Evolutionary conservation across 2,113 vertebrate species (phyloP).

Genomic region (Ancistrus triradiatus): DNA sequence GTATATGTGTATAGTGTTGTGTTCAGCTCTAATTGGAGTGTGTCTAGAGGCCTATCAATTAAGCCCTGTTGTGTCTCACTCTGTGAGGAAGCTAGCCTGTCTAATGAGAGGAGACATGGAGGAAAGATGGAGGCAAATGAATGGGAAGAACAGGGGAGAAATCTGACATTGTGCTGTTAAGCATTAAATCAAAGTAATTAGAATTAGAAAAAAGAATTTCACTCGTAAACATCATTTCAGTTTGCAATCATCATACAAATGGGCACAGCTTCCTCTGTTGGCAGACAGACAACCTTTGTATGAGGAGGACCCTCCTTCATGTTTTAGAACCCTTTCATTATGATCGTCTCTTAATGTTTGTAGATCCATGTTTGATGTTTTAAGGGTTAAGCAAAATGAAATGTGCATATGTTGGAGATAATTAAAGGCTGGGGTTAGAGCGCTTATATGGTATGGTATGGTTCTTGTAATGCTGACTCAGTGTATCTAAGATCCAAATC

Average conservation of each 20-base stretch:
- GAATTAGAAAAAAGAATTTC: constrained; percentile 18
- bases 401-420: too few species aligned
- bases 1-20: constrained; percentile 23
- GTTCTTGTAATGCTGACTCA: constrained; percentile 4
- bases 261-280: constrained; percentile 5
- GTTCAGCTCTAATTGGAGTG: constrained; percentile 35
- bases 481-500: constrained; percentile 32
- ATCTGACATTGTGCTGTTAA: constrained; percentile 42
- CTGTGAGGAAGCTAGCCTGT: constrained; percentile 36
- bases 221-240: constrained; percentile 31
- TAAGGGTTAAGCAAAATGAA: too few species aligned
- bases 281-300: background rate
- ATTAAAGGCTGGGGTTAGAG: constrained; percentile 1
- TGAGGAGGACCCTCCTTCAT: background rate
- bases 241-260: constrained; percentile 15
- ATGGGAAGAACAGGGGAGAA: constrained; percentile 53
- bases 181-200: constrained; percentile 35
- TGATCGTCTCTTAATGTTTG: too few species aligned
- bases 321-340: too few species aligned
- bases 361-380: too few species aligned
- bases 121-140: constrained; percentile 50
- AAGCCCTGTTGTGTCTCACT: constrained; percentile 35
- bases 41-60: constrained; percentile 49
- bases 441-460: constrained; percentile 20
- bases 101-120: constrained; percentile 41